Conservation (phyloP, 2,113 vertebrate genomes). For the Psophia crepitans region DNA sequence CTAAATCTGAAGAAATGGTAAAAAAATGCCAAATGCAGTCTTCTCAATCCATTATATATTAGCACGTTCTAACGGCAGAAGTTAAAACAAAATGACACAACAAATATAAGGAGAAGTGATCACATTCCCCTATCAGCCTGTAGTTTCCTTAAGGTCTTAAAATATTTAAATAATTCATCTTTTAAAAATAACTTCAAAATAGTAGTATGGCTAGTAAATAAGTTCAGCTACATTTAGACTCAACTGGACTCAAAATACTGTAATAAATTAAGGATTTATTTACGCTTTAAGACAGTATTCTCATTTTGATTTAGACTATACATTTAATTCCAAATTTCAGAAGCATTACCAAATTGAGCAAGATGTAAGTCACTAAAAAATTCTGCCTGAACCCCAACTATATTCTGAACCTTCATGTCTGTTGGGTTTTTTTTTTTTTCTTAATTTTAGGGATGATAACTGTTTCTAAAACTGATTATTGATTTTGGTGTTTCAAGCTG, state of each 20-base stretch:
- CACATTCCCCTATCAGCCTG: background rate
- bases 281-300: background rate
- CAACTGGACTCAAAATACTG: background rate
- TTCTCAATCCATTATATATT: background rate
- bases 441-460: background rate
- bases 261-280: background rate
- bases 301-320: background rate
- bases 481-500: background rate
- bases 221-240: background rate
- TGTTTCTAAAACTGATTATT: background rate
- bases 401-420: background rate
- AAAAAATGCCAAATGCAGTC: background rate
- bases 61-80: background rate
- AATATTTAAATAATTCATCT: background rate
- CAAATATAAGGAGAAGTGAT: background rate
- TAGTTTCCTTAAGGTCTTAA: background rate
- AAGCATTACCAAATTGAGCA: background rate
- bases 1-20: background rate
- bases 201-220: background rate
- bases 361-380: background rate
- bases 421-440: background rate
- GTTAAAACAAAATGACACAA: background rate
- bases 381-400: background rate
- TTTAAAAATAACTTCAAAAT: background rate
- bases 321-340: background rate